Evolutionary conservation across 2,888 invertebrate genomes (phyloP).

Genomic region (Amiota mariae): DNA sequence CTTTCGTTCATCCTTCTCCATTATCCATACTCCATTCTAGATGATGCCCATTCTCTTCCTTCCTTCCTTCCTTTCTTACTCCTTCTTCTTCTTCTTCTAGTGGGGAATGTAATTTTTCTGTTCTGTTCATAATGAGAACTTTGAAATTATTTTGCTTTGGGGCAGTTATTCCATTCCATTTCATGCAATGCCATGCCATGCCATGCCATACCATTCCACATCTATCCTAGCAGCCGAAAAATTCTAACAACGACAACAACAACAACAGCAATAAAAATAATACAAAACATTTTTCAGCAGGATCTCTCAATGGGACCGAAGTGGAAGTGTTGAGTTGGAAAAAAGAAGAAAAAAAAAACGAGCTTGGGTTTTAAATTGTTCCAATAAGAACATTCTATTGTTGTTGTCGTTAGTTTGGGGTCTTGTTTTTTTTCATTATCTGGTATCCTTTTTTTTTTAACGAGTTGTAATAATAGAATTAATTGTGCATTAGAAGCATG

Average conservation of each 20-base stretch:
- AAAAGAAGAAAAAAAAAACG: not conserved
- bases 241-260: too few relatives aligned
- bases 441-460: not conserved
- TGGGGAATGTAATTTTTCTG: slow-evolving; percentile 12
- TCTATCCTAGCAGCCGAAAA: not conserved
- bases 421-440: slow-evolving; percentile 2
- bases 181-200: not conserved
- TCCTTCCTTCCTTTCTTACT: too few relatives aligned
- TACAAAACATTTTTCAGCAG: not conserved
- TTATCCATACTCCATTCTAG: too few relatives aligned
- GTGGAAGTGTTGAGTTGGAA: slow-evolving; percentile 25
- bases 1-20: not conserved
- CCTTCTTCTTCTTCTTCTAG: not conserved
- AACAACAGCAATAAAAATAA: not conserved
- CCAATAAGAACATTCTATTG: not conserved
- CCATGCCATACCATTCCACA: not conserved
- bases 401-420: not conserved
- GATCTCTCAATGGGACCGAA: too few relatives aligned
- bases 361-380: slow-evolving; percentile 19
- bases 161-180: slow-evolving; percentile 17
- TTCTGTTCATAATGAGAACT: slow-evolving; percentile 59
- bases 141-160: slow-evolving; percentile 47
- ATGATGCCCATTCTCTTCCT: not conserved
- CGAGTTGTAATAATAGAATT: slow-evolving; percentile 21
- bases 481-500: slow-evolving; percentile 12